Evolutionary conservation across 2,888 invertebrate species (phyloP).

Genomic region (Ectemnius cavifrons): DNA sequence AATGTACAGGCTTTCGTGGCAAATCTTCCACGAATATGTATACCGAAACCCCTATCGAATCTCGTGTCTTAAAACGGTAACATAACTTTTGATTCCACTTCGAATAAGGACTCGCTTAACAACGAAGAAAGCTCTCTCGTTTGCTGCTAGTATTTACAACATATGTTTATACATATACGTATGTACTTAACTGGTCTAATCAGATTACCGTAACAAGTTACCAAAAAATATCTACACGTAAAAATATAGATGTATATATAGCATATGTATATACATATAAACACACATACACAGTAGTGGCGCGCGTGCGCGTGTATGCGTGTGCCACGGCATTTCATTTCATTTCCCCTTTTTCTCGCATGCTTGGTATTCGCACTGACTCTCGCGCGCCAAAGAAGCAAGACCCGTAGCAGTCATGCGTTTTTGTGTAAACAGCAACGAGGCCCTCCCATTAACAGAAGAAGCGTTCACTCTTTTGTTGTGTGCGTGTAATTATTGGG

Average conservation of each 20-base stretch:
- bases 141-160: conserved; percentile 57
- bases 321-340: conserved; percentile 24
- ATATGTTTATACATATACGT: conserved; percentile 37
- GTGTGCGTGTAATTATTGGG: conserved; percentile 45
- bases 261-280: conserved; percentile 52
- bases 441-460: conserved; percentile 38
- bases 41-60: conserved; percentile 21
- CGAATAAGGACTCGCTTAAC: background rate
- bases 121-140: conserved; percentile 30
- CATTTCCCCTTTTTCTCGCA: background rate
- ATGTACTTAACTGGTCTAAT: conserved; percentile 54
- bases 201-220: conserved; percentile 69
- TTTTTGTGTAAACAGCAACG: conserved; percentile 37
- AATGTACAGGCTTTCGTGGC: conserved; percentile 12
- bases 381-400: too few relatives aligned
- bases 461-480: conserved; percentile 24
- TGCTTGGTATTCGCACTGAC: background rate
- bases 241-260: conserved; percentile 65
- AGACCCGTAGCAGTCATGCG: too few relatives aligned
- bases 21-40: conserved; percentile 10
- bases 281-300: conserved; percentile 50
- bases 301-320: conserved; percentile 18
- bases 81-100: conserved; percentile 8
- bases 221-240: conserved; percentile 76
- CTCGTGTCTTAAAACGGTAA: conserved; percentile 34